phyloP scores from a whole-genome alignment of 2,888 invertebrate species.

The Drosophila setosimentum region DNA sequence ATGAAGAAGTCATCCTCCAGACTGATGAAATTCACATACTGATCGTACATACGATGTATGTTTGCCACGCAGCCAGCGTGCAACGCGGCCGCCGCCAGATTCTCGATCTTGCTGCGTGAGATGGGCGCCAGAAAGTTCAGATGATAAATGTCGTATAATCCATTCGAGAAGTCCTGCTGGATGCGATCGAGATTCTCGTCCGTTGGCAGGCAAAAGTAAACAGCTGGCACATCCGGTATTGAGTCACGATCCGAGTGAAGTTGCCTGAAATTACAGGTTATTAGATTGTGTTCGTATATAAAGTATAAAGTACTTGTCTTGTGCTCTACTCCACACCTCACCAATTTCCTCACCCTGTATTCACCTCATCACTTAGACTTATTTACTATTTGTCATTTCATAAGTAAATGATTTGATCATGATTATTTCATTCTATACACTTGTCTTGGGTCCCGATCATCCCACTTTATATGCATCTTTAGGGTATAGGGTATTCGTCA shows the following conservation, averaged over 20 bases:
- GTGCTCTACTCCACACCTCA: background rate
- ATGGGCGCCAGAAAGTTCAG: conserved; percentile 99
- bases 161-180: conserved; percentile 94
- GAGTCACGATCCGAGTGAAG: conserved; percentile 94
- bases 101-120: conserved; percentile 96
- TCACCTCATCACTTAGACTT: background rate
- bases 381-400: no score
- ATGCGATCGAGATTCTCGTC: conserved; percentile 98
- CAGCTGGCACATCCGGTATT: conserved; percentile 99
- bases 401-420: no score
- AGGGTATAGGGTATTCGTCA: no score
- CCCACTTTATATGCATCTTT: no score
- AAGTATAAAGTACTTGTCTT: background rate
- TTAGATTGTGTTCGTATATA: background rate
- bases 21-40: conserved; percentile 99
- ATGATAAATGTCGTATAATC: conserved; percentile 97
- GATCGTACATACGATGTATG: conserved; percentile 98
- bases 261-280: conserved; percentile 87
- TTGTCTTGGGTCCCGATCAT: no score
- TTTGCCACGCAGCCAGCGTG: conserved; percentile 95
- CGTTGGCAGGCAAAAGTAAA: conserved; percentile 98
- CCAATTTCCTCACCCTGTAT: background rate
- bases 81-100: conserved; percentile 96
- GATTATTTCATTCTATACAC: no score
- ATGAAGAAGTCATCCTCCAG: conserved; percentile 99